Percentiles rank a stretch among this genome's conserved stretches.
Evolutionary conservation across 2,888 invertebrate genomes (phyloP).

Genomic region (Diplazon laetatorius): DNA sequence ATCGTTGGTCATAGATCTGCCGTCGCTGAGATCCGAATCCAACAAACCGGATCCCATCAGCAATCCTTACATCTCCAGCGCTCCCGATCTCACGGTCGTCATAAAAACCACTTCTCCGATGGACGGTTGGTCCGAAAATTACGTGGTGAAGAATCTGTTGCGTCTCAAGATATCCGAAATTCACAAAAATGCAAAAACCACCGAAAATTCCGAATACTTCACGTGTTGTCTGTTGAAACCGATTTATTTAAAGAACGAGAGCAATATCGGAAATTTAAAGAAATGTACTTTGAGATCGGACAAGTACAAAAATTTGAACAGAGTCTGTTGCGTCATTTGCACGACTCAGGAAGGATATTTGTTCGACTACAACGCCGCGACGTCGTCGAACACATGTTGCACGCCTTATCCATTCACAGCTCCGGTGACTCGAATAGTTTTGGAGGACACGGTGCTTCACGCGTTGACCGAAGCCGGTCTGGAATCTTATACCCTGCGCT

Average conservation of each 20-base stretch:
- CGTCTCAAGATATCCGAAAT: constrained; percentile 83
- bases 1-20: constrained; percentile 74
- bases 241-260: constrained; percentile 76
- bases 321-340: constrained; percentile 86
- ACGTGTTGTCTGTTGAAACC: constrained; percentile 84
- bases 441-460: constrained; percentile 88
- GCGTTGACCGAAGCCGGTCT: constrained; percentile 90
- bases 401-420: constrained; percentile 88
- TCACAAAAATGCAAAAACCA: constrained; percentile 79
- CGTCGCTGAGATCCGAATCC: constrained; percentile 77
- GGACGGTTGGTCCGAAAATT: constrained; percentile 82
- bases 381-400: constrained; percentile 70
- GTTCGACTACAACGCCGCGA: constrained; percentile 85
- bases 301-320: constrained; percentile 84
- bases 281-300: constrained; percentile 84
- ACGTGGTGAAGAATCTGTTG: constrained; percentile 82
- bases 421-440: constrained; percentile 86
- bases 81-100: constrained; percentile 82
- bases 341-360: constrained; percentile 89
- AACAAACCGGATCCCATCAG: constrained; percentile 76
- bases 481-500: constrained; percentile 87
- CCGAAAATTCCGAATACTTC: constrained; percentile 83
- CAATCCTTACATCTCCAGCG: constrained; percentile 77
- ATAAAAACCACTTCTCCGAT: constrained; percentile 81
- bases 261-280: constrained; percentile 72